These are phyloP conservation scores for Drosophila paulistorum DNA, from an alignment of 1,140 invertebrate genomes.

Conservation along the genomic window DNA sequence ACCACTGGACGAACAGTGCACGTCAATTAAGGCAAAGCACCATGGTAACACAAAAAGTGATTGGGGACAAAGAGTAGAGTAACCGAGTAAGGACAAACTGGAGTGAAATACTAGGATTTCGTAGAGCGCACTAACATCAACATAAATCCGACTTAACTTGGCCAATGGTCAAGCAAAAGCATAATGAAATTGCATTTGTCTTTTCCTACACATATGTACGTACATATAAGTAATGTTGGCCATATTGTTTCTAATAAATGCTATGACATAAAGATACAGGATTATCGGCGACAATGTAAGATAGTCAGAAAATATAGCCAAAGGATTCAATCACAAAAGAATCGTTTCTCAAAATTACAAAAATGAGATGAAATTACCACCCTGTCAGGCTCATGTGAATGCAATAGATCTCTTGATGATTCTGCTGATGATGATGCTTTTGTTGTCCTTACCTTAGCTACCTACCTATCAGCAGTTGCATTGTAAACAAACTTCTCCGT, in stretches of 20 bases:
- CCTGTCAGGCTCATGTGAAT: neutral
- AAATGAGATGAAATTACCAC: neutral
- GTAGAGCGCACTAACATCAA: slow-evolving; percentile 13
- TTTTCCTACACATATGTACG: slow-evolving; percentile 1
- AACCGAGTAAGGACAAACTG: slow-evolving; percentile 4
- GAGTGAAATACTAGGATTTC: neutral
- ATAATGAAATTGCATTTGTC: slow-evolving; percentile 16
- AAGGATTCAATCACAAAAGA: neutral
- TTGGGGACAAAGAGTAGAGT: neutral
- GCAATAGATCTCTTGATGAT: slow-evolving; percentile 9
- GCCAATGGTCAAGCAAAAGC: slow-evolving; percentile 15
- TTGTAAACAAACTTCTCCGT: slow-evolving; percentile 12
- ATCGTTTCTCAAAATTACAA: neutral
- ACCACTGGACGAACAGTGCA: slow-evolving; percentile 12
- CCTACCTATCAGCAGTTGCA: slow-evolving; percentile 7
- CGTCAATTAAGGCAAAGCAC: slow-evolving; percentile 24
- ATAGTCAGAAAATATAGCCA: neutral
- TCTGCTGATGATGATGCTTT: slow-evolving; percentile 8
- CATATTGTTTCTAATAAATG: slow-evolving; percentile 4
- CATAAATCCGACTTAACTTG: slow-evolving; percentile 34
- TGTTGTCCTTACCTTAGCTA: neutral
- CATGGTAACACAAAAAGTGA: slow-evolving; percentile 20
- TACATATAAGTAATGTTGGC: neutral
- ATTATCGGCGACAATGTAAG: neutral
- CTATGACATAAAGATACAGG: neutral